Conservation (phyloP, 2,888 invertebrate genomes). For the Nematopogon swammerdamellus region DNA sequence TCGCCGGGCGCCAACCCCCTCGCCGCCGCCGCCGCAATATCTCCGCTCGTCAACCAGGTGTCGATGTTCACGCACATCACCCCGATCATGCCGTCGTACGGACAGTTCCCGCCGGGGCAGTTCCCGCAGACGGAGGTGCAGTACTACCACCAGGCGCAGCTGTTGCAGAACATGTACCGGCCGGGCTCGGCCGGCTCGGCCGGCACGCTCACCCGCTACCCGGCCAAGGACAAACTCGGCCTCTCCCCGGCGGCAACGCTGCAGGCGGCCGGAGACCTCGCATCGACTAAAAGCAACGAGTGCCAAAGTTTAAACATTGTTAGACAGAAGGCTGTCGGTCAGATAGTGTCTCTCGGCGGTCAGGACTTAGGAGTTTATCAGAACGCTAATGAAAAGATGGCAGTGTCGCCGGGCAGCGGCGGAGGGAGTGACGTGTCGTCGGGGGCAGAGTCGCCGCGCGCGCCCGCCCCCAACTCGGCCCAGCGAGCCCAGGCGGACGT, state of each 20-base stretch:
- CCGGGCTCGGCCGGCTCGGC: conserved; percentile 47
- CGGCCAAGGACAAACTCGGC: conserved; percentile 23
- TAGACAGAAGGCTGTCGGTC: conserved; percentile 49
- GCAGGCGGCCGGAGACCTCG: conserved; percentile 4
- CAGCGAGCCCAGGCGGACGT: neutral
- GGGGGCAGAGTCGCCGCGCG: conserved; percentile 14
- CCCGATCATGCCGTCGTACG: conserved; percentile 34
- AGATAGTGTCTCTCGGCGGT: conserved; percentile 42
- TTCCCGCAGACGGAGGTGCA: conserved; percentile 34
- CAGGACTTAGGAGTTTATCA: conserved; percentile 48
- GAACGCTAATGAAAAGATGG: conserved; percentile 38
- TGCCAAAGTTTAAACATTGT: conserved; percentile 55
- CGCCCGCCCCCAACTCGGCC: neutral
- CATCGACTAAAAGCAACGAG: conserved; percentile 25
- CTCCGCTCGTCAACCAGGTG: conserved; percentile 23
- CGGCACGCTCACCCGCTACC: conserved; percentile 44
- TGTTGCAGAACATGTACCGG: conserved; percentile 39
- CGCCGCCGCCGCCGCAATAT: conserved; percentile 34
- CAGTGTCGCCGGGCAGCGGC: conserved; percentile 34
- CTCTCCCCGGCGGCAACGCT: conserved; percentile 17
- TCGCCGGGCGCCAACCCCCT: conserved; percentile 27
- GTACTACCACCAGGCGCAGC: conserved; percentile 44
- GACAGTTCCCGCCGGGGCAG: conserved; percentile 37
- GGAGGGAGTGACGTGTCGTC: conserved; percentile 47
- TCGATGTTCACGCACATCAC: conserved; percentile 44